A percentile compares a stretch with the other conserved stretches of the same genome.
Conservation (phyloP, 2,888 invertebrate species). For the Philonicus albiceps region DNA sequence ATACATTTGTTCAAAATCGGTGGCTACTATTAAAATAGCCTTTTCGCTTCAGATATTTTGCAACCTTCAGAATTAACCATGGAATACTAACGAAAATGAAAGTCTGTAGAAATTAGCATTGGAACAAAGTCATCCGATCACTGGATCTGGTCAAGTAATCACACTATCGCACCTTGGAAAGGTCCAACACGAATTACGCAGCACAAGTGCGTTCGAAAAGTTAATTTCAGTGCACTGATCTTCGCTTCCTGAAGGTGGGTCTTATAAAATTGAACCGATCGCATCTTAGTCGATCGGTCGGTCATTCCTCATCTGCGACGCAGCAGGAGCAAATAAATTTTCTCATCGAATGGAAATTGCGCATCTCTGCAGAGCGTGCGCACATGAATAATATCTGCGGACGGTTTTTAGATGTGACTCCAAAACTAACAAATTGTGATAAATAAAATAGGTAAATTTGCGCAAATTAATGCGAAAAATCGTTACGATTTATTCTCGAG, state of each 20-base stretch:
- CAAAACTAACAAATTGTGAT: neutral
- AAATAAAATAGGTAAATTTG: neutral
- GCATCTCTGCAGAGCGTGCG: neutral
- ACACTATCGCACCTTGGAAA: neutral
- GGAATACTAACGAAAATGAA: constrained; percentile 23
- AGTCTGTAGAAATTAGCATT: neutral
- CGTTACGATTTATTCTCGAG: neutral
- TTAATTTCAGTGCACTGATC: neutral
- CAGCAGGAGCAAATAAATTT: neutral
- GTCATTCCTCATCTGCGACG: neutral
- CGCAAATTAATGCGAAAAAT: neutral
- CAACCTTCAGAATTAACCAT: constrained; percentile 4
- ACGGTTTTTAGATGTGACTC: neutral
- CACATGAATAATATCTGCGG: neutral
- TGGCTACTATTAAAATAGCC: neutral
- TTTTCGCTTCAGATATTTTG: neutral
- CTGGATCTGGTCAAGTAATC: neutral
- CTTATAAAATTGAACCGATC: neutral
- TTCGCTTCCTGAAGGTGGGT: neutral
- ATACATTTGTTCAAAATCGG: neutral
- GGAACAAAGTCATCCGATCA: neutral
- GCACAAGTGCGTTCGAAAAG: neutral
- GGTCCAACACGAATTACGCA: neutral
- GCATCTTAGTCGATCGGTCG: neutral
- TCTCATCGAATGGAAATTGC: neutral